These are phyloP conservation scores for Horisme vitalbata DNA, from an alignment of 2,888 invertebrate species.

Conservation along the genomic window DNA sequence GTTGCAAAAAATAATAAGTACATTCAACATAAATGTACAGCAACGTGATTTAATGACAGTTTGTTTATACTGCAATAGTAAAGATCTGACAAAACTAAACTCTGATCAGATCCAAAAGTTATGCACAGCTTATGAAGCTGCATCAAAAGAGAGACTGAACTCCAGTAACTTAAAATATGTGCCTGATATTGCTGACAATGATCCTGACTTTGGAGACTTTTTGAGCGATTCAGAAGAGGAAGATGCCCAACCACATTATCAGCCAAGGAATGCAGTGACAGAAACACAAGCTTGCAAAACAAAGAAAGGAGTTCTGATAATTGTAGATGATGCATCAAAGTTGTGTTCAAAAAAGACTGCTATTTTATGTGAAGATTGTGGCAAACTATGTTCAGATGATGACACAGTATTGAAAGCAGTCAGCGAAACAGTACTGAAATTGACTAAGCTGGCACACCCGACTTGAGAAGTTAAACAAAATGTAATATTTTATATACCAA, in stretches of 20 bases:
- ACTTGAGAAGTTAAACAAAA: constrained; percentile 30
- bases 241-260: constrained; percentile 49
- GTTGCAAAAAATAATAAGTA: constrained; percentile 84
- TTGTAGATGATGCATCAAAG: constrained; percentile 75
- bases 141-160: constrained; percentile 13
- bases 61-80: constrained; percentile 85
- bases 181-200: constrained; percentile 50
- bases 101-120: constrained; percentile 54
- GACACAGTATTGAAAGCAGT: constrained; percentile 57
- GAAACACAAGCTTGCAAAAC: constrained; percentile 65
- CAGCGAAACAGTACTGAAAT: constrained; percentile 45
- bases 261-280: constrained; percentile 37
- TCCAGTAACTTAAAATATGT: constrained; percentile 31
- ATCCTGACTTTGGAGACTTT: constrained; percentile 60
- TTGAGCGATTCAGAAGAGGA: constrained; percentile 70
- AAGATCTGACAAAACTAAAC: constrained; percentile 51
- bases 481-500: constrained; percentile 10
- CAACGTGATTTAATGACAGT: constrained; percentile 87
- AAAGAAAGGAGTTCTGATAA: constrained; percentile 78
- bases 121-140: constrained; percentile 49
- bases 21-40: constrained; percentile 85
- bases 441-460: constrained; percentile 45
- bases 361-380: constrained; percentile 88
- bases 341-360: constrained; percentile 78
- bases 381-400: constrained; percentile 88